A percentile compares a stretch with the other conserved stretches of the same genome.
Evolutionary conservation across 2,113 vertebrate genomes (phyloP).

Genomic region (Platycercus adscitus): DNA sequence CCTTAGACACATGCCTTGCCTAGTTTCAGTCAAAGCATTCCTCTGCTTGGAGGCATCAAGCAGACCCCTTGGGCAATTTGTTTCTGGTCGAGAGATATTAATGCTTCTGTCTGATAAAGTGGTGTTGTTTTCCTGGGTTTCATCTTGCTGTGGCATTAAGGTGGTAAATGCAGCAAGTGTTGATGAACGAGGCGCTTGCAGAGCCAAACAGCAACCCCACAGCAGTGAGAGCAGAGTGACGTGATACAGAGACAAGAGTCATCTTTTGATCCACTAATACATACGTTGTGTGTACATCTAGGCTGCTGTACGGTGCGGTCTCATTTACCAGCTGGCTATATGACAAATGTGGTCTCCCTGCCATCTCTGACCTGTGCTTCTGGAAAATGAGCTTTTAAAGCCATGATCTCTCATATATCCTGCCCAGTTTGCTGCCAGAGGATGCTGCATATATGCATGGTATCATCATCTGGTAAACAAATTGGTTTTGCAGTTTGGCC

Average conservation of each 20-base stretch:
- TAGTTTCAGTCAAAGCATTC: neutral
- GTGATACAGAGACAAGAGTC: neutral
- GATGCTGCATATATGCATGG: neutral
- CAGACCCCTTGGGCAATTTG: slow-evolving; percentile 29
- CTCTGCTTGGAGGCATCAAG: slow-evolving; percentile 12
- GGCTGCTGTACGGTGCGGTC: neutral
- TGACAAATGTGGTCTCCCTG: neutral
- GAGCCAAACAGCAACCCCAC: neutral
- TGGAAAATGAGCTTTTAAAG: slow-evolving; percentile 19
- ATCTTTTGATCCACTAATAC: neutral
- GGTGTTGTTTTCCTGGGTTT: slow-evolving; percentile 30
- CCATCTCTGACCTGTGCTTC: neutral
- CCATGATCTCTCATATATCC: neutral
- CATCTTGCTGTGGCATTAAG: neutral
- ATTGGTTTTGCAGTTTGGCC: slow-evolving; percentile 18
- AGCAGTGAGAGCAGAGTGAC: neutral
- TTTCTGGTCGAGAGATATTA: slow-evolving; percentile 32
- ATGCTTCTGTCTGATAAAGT: slow-evolving; percentile 39
- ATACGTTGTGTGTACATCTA: neutral
- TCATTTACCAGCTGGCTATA: neutral
- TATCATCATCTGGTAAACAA: slow-evolving; percentile 13
- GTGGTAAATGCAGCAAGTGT: slow-evolving; percentile 1
- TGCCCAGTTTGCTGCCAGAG: neutral
- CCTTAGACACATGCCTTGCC: neutral
- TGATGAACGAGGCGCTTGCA: neutral